Percentiles rank a stretch among this genome's conserved stretches.
These are phyloP conservation scores for Neomonachus schauinslandi DNA, from an alignment of 2,113 vertebrate genomes.

Conservation along the genomic window DNA sequence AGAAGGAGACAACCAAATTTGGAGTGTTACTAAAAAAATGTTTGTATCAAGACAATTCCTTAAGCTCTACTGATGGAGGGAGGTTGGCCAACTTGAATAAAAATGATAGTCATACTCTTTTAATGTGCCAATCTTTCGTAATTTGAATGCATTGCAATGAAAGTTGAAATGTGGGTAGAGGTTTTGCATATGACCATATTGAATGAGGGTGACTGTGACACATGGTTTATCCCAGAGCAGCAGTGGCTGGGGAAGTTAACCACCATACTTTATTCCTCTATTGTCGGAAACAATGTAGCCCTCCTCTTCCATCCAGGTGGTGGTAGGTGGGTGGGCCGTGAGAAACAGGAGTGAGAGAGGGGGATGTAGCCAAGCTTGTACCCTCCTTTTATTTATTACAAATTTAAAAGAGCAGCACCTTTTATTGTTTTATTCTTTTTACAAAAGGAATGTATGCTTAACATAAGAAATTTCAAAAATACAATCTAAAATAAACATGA, in stretches of 20 bases:
- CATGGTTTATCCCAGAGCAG: background rate
- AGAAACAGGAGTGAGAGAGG: background rate
- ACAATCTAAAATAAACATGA: background rate
- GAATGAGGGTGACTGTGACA: background rate
- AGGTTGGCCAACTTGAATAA: slow-evolving; percentile 15
- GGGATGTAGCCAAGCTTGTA: background rate
- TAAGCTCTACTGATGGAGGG: slow-evolving; percentile 2
- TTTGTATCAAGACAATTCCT: background rate
- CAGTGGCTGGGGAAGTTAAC: background rate
- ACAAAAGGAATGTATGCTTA: background rate
- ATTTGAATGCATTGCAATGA: slow-evolving; percentile 27
- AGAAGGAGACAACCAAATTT: slow-evolving; percentile 50
- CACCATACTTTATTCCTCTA: background rate
- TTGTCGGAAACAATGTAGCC: background rate
- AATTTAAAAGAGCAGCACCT: background rate
- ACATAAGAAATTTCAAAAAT: background rate
- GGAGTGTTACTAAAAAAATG: background rate
- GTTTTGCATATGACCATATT: background rate
- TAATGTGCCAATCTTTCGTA: background rate
- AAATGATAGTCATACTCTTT: background rate
- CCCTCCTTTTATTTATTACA: background rate
- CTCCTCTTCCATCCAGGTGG: background rate
- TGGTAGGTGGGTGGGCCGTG: background rate
- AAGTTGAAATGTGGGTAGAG: background rate
- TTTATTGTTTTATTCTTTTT: slow-evolving; percentile 20